A percentile compares a stretch with the other conserved stretches of the same genome.
Conservation (phyloP, 2,888 invertebrate species). For the Macroteleia sp. region DNA sequence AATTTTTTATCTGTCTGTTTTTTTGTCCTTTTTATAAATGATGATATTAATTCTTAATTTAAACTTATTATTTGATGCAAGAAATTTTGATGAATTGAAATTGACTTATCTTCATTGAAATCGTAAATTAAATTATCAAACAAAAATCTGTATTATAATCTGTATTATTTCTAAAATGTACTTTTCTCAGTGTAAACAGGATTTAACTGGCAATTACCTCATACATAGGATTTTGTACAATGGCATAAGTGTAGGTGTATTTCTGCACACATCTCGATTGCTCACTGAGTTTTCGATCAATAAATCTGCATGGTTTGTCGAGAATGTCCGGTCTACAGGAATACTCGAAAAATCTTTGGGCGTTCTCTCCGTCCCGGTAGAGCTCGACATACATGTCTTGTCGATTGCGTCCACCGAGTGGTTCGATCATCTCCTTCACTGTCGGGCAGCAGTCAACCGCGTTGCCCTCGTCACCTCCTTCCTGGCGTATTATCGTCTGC, state of each 20-base stretch:
- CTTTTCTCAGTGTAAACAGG: no score
- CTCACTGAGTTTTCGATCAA: constrained; percentile 88
- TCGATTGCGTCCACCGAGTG: constrained; percentile 90
- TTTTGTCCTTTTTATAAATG: no score
- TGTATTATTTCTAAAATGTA: no score
- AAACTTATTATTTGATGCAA: no score
- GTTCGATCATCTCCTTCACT: constrained; percentile 90
- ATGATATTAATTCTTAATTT: no score
- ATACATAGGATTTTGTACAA: constrained; percentile 87
- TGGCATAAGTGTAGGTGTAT: constrained; percentile 93
- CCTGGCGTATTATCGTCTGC: constrained; percentile 86
- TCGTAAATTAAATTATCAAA: no score
- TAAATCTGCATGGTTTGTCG: constrained; percentile 90
- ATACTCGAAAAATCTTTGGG: constrained; percentile 91
- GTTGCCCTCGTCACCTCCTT: constrained; percentile 84
- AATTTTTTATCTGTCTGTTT: no score
- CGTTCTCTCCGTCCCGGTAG: constrained; percentile 89
- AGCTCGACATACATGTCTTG: constrained; percentile 90
- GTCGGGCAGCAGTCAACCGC: constrained; percentile 93
- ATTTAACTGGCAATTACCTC: constrained; percentile 77
- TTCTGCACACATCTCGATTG: constrained; percentile 93
- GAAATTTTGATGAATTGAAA: no score
- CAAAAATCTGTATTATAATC: no score
- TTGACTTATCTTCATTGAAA: no score
- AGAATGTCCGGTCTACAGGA: constrained; percentile 90